phyloP scores from a whole-genome alignment of 1,140 invertebrate species.

The Pygmarrhopalites habei region DNA sequence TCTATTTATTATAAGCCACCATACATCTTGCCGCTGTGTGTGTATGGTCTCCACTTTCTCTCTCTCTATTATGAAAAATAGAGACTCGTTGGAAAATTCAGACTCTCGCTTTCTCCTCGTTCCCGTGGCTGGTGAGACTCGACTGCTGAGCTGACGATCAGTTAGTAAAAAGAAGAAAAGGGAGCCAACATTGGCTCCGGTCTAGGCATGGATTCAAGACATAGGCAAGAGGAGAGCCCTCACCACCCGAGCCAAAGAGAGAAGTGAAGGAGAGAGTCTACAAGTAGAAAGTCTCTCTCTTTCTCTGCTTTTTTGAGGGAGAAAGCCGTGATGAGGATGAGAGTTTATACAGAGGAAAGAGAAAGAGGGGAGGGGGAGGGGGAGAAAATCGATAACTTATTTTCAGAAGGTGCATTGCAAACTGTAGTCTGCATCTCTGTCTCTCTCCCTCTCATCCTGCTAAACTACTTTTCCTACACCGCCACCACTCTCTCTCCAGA shows the following conservation, averaged over 20 bases:
- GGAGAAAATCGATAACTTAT: conserved; percentile 18
- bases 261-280: background rate
- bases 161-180: background rate
- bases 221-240: no score
- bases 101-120: no score
- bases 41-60: no score
- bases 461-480: background rate
- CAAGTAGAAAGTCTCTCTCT: background rate
- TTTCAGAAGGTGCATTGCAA: conserved; percentile 14
- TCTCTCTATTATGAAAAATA: no score
- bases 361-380: no score
- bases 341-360: background rate
- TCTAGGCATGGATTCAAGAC: no score
- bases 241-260: no score
- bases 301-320: background rate
- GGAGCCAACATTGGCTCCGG: no score
- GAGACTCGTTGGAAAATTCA: no score
- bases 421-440: background rate
- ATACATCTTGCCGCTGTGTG: no score
- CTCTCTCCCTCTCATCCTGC: background rate
- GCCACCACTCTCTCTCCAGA: no score
- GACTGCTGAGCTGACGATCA: background rate
- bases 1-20: no score
- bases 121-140: background rate
- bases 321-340: background rate